phyloP scores from a whole-genome alignment of 1,140 invertebrate species.

The Nasonia giraulti region DNA sequence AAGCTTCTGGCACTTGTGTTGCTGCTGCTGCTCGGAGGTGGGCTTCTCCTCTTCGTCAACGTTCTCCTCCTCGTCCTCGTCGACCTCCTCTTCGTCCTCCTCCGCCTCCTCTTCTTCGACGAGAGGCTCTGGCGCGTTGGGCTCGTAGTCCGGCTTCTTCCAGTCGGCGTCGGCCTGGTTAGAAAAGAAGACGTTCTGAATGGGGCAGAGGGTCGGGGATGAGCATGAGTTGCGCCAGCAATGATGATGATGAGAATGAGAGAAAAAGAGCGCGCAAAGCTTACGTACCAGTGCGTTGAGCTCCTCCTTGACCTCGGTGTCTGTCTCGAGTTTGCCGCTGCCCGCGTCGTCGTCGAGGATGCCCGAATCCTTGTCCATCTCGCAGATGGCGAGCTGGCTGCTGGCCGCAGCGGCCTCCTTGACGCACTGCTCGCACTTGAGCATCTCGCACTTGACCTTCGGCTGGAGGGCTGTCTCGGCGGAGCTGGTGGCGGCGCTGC shows the following conservation, averaged over 20 bases:
- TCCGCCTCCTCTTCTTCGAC: conserved; percentile 51
- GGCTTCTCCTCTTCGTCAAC: background rate
- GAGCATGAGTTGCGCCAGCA: background rate
- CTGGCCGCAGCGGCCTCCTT: conserved; percentile 58
- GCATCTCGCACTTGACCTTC: conserved; percentile 69
- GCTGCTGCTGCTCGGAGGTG: conserved; percentile 49
- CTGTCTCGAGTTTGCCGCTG: conserved; percentile 70
- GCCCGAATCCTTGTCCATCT: conserved; percentile 72
- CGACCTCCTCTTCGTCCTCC: conserved; percentile 48
- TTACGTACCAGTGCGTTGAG: conserved; percentile 10
- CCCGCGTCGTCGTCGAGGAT: conserved; percentile 67
- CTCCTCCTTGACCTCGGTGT: conserved; percentile 67
- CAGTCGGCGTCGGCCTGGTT: conserved; percentile 48
- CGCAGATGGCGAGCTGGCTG: conserved; percentile 65
- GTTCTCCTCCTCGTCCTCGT: conserved; percentile 35
- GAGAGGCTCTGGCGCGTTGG: conserved; percentile 64
- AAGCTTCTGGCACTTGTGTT: conserved; percentile 76
- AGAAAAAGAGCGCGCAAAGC: background rate
- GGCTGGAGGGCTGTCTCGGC: conserved; percentile 57
- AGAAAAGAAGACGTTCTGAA: background rate
- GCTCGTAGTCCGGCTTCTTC: conserved; percentile 70
- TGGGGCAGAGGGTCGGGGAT: background rate
- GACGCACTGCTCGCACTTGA: conserved; percentile 71
- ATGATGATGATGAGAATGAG: background rate
- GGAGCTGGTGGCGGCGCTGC: conserved; percentile 41